Percentiles rank a stretch among this genome's conserved stretches.
Evolutionary conservation across 2,797 vertebrate species (phyloP).

Genomic region (Streptopelia turtur): DNA sequence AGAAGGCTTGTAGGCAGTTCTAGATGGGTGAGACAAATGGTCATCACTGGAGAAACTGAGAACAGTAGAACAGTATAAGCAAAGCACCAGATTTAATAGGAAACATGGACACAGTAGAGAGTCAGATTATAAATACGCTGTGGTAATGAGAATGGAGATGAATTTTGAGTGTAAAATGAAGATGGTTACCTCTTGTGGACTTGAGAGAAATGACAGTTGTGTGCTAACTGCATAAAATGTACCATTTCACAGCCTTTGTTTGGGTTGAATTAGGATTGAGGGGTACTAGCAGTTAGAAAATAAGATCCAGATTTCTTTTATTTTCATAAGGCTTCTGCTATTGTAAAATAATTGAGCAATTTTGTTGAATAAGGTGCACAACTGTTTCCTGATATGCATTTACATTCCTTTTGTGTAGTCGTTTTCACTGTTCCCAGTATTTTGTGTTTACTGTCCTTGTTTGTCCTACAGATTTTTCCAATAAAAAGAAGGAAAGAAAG

Average conservation of each 20-base stretch:
- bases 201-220: neutral
- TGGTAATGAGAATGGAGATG: neutral
- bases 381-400: neutral
- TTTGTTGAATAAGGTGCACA: neutral
- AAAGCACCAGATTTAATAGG: neutral
- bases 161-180: neutral
- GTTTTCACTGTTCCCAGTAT: neutral
- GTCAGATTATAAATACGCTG: rapidly evolving
- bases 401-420: neutral
- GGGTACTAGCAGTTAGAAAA: neutral
- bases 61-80: neutral
- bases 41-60: neutral
- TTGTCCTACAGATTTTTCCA: neutral
- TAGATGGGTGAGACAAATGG: neutral
- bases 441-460: neutral
- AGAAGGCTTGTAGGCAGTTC: neutral
- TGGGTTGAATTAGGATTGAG: neutral
- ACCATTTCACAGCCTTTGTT: neutral
- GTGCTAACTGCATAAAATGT: neutral
- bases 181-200: neutral
- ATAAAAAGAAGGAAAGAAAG: neutral
- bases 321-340: neutral
- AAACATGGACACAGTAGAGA: neutral
- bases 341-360: neutral
- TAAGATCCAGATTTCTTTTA: neutral